Percentiles rank a stretch among this genome's conserved stretches.
Conservation (phyloP, 2,113 vertebrate genomes). For the Ginglymostoma cirratum region DNA sequence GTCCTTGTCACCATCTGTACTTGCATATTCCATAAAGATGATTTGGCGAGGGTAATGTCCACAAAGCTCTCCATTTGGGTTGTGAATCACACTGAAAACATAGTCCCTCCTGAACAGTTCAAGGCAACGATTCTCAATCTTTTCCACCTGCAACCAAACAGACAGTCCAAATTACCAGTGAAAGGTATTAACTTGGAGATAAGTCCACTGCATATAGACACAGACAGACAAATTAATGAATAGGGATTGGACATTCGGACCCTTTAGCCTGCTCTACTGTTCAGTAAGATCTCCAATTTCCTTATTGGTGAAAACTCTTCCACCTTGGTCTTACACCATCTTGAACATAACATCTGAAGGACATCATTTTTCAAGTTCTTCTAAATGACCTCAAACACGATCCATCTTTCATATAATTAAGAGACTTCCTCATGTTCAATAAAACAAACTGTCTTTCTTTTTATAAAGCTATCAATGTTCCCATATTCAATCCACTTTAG, state of each 20-base stretch:
- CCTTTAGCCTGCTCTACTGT: too few relatives aligned
- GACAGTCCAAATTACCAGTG: not conserved
- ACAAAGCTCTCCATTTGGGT: slow-evolving; percentile 82
- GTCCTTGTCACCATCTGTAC: slow-evolving; percentile 67
- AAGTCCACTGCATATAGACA: not conserved
- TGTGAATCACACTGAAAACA: slow-evolving; percentile 84
- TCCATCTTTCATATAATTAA: not conserved
- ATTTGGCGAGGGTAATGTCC: slow-evolving; percentile 93
- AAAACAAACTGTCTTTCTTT: not conserved
- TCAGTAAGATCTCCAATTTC: too few relatives aligned
- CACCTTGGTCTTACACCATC: not conserved
- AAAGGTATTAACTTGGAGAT: not conserved
- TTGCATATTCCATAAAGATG: slow-evolving; percentile 84
- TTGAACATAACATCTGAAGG: not conserved
- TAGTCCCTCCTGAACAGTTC: slow-evolving; percentile 88
- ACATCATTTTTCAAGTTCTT: not conserved
- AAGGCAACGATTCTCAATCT: slow-evolving; percentile 79
- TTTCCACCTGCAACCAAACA: slow-evolving; percentile 65
- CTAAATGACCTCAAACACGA: not conserved
- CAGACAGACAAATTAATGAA: too few relatives aligned
- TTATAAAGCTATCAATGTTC: not conserved
- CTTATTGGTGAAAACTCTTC: too few relatives aligned
- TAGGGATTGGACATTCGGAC: too few relatives aligned
- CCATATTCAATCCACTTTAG: not conserved
- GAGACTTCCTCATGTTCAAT: not conserved